These are phyloP conservation scores for Pterobdella sp. DNA, from an alignment of 2,888 invertebrate genomes.

Conservation along the genomic window DNA sequence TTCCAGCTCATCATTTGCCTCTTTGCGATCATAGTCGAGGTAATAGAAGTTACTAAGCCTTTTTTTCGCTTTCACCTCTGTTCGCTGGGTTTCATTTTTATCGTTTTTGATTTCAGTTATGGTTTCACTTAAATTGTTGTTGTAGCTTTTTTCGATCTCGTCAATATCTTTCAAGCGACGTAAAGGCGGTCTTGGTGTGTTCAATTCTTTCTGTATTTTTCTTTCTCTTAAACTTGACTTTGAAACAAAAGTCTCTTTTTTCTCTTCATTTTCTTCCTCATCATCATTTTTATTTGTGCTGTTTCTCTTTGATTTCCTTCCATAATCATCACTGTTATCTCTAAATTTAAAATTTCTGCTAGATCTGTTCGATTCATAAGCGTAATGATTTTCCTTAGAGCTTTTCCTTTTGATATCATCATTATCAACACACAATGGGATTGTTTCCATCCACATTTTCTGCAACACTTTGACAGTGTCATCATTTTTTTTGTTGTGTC, in stretches of 20 bases:
- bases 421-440: neutral
- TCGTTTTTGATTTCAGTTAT: neutral
- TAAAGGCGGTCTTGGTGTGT: no score
- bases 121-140: neutral
- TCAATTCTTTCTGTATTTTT: neutral
- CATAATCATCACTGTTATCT: conserved; percentile 19
- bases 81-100: neutral
- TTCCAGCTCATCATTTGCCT: neutral
- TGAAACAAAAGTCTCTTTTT: neutral
- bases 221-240: neutral
- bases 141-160: neutral
- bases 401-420: neutral
- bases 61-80: neutral
- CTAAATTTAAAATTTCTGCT: conserved; percentile 7
- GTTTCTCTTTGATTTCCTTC: neutral
- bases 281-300: conserved; percentile 15
- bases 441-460: conserved; percentile 15
- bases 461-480: conserved; percentile 11
- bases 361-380: conserved; percentile 2
- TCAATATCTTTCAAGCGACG: no score
- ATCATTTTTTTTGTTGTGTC: neutral
- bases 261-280: neutral
- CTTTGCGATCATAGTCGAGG: neutral
- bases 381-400: neutral
- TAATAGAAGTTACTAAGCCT: neutral